Evolutionary conservation across 2,797 vertebrate species (phyloP).

Genomic region (Microcaecilia unicolor): DNA sequence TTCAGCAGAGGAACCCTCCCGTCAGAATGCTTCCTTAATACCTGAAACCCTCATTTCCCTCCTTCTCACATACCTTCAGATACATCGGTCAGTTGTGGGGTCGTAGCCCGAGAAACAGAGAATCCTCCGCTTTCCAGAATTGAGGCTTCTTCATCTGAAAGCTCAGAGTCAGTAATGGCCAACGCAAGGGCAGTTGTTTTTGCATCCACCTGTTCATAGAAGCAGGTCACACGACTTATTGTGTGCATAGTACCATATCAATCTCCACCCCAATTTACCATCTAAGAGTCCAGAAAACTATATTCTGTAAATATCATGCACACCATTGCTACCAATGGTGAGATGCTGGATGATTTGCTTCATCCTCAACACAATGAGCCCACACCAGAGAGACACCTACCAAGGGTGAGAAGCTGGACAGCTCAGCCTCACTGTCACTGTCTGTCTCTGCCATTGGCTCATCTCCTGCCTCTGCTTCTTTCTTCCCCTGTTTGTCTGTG

Average conservation of each 20-base stretch:
- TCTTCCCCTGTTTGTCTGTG: conserved; percentile 65
- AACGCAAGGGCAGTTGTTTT: conserved; percentile 91
- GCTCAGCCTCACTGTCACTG: conserved; percentile 92
- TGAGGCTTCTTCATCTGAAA: conserved; percentile 94
- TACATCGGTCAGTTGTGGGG: conserved; percentile 85
- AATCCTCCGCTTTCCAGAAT: conserved; percentile 95
- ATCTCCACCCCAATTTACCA: no score
- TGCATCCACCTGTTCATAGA: conserved; percentile 77
- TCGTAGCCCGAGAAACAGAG: conserved; percentile 91
- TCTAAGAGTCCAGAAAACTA: no score
- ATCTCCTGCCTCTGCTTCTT: conserved; percentile 69
- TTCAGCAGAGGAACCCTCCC: no score
- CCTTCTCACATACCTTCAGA: conserved; percentile 81
- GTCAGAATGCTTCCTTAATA: no score
- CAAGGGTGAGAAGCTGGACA: conserved; percentile 87
- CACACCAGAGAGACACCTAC: conserved; percentile 34
- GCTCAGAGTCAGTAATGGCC: conserved; percentile 95
- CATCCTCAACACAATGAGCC: background rate
- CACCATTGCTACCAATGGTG: no score
- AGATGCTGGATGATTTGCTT: no score
- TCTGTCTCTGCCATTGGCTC: conserved; percentile 87
- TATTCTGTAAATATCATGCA: background rate
- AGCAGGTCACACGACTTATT: conserved; percentile 15
- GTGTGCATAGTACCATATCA: no score
- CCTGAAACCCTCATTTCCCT: no score